Evolutionary conservation across 2,797 vertebrate genomes (phyloP).

Genomic region (Thalassophryne amazonica): DNA sequence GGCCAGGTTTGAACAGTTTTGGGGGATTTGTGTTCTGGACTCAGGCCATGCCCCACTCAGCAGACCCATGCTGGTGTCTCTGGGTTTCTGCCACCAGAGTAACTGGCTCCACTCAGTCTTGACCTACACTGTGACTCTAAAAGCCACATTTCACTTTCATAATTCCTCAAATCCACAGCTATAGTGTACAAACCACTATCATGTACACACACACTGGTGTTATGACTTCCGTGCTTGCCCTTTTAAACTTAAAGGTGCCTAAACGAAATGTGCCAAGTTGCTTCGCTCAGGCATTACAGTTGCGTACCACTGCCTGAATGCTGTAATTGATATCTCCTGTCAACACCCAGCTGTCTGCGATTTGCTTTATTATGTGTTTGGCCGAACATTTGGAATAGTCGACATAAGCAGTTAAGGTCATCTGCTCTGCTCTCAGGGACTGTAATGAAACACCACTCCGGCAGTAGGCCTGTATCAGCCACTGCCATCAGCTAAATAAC

Average conservation of each 20-base stretch:
- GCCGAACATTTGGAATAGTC: conserved; percentile 56
- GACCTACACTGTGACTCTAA: conserved; percentile 44
- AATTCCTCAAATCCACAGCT: conserved; percentile 35
- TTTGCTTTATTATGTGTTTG: conserved; percentile 64
- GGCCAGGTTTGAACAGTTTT: conserved; percentile 59
- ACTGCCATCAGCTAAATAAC: conserved; percentile 76
- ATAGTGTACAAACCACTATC: conserved; percentile 17
- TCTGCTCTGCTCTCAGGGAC: conserved; percentile 52
- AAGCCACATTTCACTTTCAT: conserved; percentile 60
- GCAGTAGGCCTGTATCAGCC: conserved; percentile 52
- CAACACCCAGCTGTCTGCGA: conserved; percentile 67
- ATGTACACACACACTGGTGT: conserved; percentile 8
- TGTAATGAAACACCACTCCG: conserved; percentile 54
- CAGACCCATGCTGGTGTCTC: conserved; percentile 50
- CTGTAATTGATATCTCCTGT: conserved; percentile 58
- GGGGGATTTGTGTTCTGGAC: conserved; percentile 65
- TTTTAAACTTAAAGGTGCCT: conserved; percentile 57
- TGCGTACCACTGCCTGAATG: conserved; percentile 39
- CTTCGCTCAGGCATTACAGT: conserved; percentile 26
- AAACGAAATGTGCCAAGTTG: conserved; percentile 41
- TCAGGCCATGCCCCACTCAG: conserved; percentile 54
- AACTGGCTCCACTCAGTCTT: conserved; percentile 65
- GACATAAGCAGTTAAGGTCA: conserved; percentile 64
- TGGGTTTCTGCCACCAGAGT: conserved; percentile 53
- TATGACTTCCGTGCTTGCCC: conserved; percentile 42